A percentile compares a stretch with the other conserved stretches of the same genome.
Evolutionary conservation across 2,888 invertebrate genomes (phyloP).

Genomic region (Agriotes lineatus): DNA sequence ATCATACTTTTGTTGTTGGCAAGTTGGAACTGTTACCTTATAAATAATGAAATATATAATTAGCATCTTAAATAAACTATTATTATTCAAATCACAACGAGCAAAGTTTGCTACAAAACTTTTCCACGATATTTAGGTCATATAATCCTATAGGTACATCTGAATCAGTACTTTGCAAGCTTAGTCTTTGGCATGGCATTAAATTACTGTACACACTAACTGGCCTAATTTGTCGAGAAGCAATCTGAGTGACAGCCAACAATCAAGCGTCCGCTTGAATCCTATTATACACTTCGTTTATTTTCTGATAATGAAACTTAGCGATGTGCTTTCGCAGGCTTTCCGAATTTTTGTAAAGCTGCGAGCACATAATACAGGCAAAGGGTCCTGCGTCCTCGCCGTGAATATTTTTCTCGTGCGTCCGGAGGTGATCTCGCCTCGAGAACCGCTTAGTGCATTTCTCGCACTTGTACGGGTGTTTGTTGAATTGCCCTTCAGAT

Average conservation of each 20-base stretch:
- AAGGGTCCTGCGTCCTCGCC: constrained; percentile 67
- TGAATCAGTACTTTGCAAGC: too few relatives aligned
- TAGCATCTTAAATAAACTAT: too few relatives aligned
- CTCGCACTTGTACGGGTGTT: constrained; percentile 60
- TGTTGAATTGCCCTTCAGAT: constrained; percentile 54
- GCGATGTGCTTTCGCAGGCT: constrained; percentile 66
- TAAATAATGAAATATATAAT: too few relatives aligned
- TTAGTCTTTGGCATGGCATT: constrained; percentile 13
- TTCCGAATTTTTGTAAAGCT: constrained; percentile 66
- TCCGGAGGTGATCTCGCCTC: constrained; percentile 65
- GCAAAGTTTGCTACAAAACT: too few relatives aligned
- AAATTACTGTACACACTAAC: constrained; percentile 1
- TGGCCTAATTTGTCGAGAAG: not conserved
- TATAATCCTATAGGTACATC: too few relatives aligned
- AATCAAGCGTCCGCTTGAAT: constrained; percentile 19
- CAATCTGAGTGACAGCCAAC: not conserved
- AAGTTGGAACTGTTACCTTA: too few relatives aligned
- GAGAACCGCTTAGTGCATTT: constrained; percentile 64
- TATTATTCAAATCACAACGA: too few relatives aligned
- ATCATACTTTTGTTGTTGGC: too few relatives aligned
- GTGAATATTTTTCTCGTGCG: constrained; percentile 67
- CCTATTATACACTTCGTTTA: constrained; percentile 6
- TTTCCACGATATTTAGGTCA: too few relatives aligned
- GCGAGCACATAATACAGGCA: constrained; percentile 64
- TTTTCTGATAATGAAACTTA: constrained; percentile 62